Evolutionary conservation across 2,797 vertebrate genomes (phyloP), one percentile per base, ranked within the genome.

Genomic region (Caiman crocodilus): DNA sequence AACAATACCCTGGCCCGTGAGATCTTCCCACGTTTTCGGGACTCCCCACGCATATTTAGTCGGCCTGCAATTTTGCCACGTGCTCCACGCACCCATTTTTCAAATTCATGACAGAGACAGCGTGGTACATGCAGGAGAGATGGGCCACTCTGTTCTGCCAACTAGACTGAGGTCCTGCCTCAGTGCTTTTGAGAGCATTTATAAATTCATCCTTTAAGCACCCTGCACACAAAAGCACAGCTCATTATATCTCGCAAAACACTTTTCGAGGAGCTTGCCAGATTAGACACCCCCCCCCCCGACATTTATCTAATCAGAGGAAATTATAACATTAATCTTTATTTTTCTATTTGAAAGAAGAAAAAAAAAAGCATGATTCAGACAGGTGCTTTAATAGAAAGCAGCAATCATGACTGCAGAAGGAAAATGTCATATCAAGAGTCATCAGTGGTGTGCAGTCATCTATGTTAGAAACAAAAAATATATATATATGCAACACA

Each of bases 221-320:
- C 90, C 69, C 60, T 4, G 2, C 2, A 42, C 85, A 59, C 82
- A 55, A 87, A 82, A 74, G 79, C 83, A 67, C 25, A 71, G 84
- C 2, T 82, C 85, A 21, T 91, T 77, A 76, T 63, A 67, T 3
- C 60, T 65, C 88, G 71, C 60, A 71, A 25, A 89, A 42, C 76
- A 20, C 79, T 1, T 87, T 80, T 89, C 60, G 5, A 4, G 63
- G 56, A 55, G 65, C 2, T 15, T 9, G 23, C 73, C 55, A 76
- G 83, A 82, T 73, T 74, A 95, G 88, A 96, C 42, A 69, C 88
- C 85, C 42, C 10, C 42, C 35, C 5, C 42, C 61, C 88, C 79
- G 87, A 79, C 74, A 79, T 88, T 97, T 85, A 67, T 73, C 96
- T 89, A 67, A 92, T 91, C 92, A 86, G 85, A 81, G 88, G 88